Percentiles rank a stretch among this genome's conserved stretches.
These are phyloP conservation scores for Percina caprodes DNA, from an alignment of 2,113 vertebrate species.

Conservation along the genomic window DNA sequence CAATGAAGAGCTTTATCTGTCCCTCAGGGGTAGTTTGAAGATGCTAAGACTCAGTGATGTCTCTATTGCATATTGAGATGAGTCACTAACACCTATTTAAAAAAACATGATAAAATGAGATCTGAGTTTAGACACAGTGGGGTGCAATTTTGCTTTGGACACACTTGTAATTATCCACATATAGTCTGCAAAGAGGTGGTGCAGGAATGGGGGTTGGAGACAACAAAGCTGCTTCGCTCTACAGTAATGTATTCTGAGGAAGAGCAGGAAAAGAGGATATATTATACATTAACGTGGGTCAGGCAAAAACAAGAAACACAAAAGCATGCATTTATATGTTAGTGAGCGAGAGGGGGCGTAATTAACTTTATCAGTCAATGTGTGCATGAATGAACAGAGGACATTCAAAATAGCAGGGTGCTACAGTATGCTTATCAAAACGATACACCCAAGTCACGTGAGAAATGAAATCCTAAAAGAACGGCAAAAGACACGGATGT, in stretches of 20 bases:
- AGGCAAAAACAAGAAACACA: conserved; percentile 16
- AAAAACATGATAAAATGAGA: conserved; percentile 47
- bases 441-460: not conserved
- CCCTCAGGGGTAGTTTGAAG: conserved; percentile 34
- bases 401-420: not conserved
- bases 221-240: conserved; percentile 3
- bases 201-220: not conserved
- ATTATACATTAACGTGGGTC: not conserved
- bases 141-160: conserved; percentile 42
- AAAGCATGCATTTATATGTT: conserved; percentile 10
- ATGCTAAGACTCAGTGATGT: conserved; percentile 19
- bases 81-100: conserved; percentile 42
- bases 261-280: not conserved
- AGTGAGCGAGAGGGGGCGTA: not conserved
- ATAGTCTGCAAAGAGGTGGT: not conserved
- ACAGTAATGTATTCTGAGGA: not conserved
- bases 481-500: conserved; percentile 3
- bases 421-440: conserved; percentile 16
- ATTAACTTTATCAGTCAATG: conserved; percentile 27
- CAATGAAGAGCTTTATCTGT: conserved; percentile 11
- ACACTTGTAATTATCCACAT: conserved; percentile 35
- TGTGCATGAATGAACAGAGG: not conserved
- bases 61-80: conserved; percentile 57
- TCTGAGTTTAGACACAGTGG: conserved; percentile 32
- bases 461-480: conserved; percentile 14